Percentiles rank a stretch among this genome's conserved stretches.
Conservation (phyloP, 2,888 invertebrate genomes). For the Athrips mouffetella region DNA sequence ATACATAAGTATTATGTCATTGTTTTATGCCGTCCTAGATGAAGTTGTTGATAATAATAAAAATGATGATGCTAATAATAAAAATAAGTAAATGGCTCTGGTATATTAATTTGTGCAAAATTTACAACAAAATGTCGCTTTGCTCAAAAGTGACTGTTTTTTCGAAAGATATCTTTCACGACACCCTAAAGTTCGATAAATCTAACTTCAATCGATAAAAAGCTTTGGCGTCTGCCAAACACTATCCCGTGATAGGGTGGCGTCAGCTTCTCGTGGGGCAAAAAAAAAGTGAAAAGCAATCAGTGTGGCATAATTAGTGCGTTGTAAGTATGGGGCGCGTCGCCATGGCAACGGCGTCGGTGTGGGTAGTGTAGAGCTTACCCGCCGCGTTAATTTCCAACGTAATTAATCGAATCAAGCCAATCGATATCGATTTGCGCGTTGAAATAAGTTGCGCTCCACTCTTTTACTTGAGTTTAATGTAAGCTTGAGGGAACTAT, state of each 20-base stretch:
- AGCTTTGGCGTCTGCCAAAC: constrained; percentile 38
- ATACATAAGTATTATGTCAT: too few relatives aligned
- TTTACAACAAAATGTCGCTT: too few relatives aligned
- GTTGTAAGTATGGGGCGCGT: constrained; percentile 77
- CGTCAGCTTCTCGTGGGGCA: constrained; percentile 68
- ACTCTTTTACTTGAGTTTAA: background rate
- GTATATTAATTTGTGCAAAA: too few relatives aligned
- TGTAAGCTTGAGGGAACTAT: background rate
- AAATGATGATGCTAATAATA: too few relatives aligned
- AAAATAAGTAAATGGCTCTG: too few relatives aligned
- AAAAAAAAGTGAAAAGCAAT: constrained; percentile 77
- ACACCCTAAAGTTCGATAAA: constrained; percentile 30
- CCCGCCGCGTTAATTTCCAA: constrained; percentile 73
- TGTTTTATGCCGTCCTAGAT: too few relatives aligned
- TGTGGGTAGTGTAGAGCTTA: constrained; percentile 67
- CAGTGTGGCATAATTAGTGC: constrained; percentile 78
- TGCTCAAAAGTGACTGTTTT: too few relatives aligned
- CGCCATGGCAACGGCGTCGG: constrained; percentile 64
- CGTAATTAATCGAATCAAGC: constrained; percentile 74
- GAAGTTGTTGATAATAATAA: too few relatives aligned
- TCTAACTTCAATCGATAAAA: constrained; percentile 49
- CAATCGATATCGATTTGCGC: constrained; percentile 58
- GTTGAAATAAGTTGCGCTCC: constrained; percentile 39
- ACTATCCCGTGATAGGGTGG: constrained; percentile 66
- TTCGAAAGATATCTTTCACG: too few relatives aligned